Conservation (phyloP, 2,113 vertebrate genomes). For the Vidua chalybeata region DNA sequence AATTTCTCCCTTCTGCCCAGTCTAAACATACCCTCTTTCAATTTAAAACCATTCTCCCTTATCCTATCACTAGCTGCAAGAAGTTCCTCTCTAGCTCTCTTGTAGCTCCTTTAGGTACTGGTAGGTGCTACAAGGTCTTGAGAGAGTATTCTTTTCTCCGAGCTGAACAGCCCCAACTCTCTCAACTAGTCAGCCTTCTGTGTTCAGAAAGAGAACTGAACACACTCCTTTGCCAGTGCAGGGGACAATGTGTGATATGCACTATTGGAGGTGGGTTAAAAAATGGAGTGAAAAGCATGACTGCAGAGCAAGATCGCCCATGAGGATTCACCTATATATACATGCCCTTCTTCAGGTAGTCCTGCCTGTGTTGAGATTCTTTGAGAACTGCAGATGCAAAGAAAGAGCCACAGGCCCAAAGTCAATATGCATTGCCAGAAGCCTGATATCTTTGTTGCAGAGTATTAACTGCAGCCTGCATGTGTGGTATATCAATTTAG, state of each 20-base stretch:
- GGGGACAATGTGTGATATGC: rapidly evolving
- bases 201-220: neutral
- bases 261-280: neutral
- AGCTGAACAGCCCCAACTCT: neutral
- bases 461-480: neutral
- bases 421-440: neutral
- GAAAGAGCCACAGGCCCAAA: neutral
- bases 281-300: neutral
- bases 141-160: neutral
- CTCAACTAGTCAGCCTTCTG: neutral
- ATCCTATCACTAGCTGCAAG: neutral
- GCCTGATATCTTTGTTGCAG: neutral
- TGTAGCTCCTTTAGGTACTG: neutral
- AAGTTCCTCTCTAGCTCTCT: neutral
- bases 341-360: neutral
- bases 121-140: neutral
- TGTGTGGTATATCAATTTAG: neutral
- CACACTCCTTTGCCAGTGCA: neutral
- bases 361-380: neutral
- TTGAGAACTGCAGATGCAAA: neutral
- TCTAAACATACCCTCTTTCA: neutral
- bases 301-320: neutral
- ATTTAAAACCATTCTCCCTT: neutral
- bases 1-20: neutral
- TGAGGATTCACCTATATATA: neutral